Evolutionary conservation across 2,113 vertebrate species (phyloP).

Genomic region (Onychorhynchus coronatus): DNA sequence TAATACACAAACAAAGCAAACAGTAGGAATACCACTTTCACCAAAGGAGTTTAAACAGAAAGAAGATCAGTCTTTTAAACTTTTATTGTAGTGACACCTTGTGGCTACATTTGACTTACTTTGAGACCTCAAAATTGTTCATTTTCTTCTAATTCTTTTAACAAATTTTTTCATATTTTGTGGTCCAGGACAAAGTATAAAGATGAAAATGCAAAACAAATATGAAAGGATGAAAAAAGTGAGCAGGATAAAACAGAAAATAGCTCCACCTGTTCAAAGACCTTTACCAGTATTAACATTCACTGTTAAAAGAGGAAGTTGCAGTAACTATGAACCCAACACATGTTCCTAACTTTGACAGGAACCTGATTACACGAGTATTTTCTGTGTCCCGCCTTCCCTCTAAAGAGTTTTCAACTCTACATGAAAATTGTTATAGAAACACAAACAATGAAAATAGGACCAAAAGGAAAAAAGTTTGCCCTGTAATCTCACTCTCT

Average conservation of each 20-base stretch:
- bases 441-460: not conserved
- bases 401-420: not conserved
- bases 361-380: not conserved
- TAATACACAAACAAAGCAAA: not conserved
- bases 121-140: not conserved
- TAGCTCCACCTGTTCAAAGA: not conserved
- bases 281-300: not conserved
- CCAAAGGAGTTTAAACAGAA: not conserved
- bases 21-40: not conserved
- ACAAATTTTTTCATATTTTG: not conserved
- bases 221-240: not conserved
- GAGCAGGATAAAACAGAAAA: not conserved
- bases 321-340: not conserved
- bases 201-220: not conserved
- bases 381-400: not conserved
- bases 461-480: not conserved
- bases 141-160: not conserved
- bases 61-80: not conserved
- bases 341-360: not conserved
- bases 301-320: not conserved
- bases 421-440: not conserved
- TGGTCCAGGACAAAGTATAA: not conserved
- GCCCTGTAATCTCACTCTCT: fast-evolving
- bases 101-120: slow-evolving; percentile 60
- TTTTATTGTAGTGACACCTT: slow-evolving; percentile 73